Conservation (phyloP, 23 tunicate species). For the Oikopleura dioica region DNA sequence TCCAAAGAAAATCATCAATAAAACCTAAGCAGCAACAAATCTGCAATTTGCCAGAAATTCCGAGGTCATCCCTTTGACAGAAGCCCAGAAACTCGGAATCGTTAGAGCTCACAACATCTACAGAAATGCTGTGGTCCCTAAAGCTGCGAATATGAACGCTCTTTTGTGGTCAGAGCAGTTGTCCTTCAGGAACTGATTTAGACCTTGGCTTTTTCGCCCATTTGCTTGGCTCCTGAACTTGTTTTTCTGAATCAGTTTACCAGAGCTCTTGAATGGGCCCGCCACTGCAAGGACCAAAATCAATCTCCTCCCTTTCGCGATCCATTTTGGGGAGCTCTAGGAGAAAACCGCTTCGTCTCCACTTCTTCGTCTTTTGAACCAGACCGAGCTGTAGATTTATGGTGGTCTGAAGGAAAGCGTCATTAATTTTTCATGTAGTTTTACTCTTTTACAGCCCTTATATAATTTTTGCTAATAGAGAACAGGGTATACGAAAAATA, state of each 20-base stretch:
- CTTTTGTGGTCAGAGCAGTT: constrained; percentile 5
- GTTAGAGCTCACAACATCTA: neutral
- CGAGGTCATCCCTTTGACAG: constrained; percentile 2
- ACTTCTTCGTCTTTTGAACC: neutral
- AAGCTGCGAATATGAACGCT: constrained; percentile 9
- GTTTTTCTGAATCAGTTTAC: too few species aligned
- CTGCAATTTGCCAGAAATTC: neutral
- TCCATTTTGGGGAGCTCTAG: constrained; percentile 10
- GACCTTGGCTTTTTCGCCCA: too few species aligned
- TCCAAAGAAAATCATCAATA: neutral
- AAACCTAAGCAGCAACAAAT: neutral
- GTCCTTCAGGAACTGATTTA: too few species aligned
- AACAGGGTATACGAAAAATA: too few species aligned
- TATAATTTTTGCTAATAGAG: too few species aligned
- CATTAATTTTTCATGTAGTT: neutral
- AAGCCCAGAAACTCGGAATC: neutral
- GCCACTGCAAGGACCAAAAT: constrained; percentile 3
- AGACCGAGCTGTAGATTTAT: constrained; percentile 4
- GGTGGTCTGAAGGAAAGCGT: constrained; percentile 15
- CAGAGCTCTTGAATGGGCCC: neutral
- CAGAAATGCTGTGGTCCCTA: neutral
- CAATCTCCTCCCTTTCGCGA: constrained; percentile 6
- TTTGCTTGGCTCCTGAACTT: too few species aligned
- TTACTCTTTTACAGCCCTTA: neutral
- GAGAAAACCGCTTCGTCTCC: neutral